Evolutionary conservation across 2,113 vertebrate genomes (phyloP), one percentile per base, ranked within the genome.

Genomic region (Corythornis vintsioides): DNA sequence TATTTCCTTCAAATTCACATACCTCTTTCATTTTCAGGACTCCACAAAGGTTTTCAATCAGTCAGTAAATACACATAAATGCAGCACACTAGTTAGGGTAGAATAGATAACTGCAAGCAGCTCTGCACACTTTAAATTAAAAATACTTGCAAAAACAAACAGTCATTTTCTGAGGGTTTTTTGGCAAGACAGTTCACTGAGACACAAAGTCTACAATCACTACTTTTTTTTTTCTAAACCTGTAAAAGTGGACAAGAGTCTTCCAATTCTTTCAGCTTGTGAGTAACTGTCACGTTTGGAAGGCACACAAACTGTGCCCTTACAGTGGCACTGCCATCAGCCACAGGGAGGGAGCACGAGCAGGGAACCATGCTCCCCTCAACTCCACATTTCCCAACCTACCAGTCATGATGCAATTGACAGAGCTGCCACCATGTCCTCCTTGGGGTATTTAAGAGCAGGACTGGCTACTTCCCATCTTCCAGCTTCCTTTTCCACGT

Each of bases 351-450:
- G 26, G 6, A 2, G 14, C 7, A 9, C 1, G 0, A 22, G 43
- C 0, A 0, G 2, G 22, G 13, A 86, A 40, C 38, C 10, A 9
- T 2, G 5, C 43, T 75, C 29, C 56, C 66, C 50, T 85, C 57
- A 31, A 2, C 33, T 57, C 18, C n/a, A 7, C 24, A 11, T 24
- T 28, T 79, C 6, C 29, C 59, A 72, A n/a, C 43, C 73, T 72
- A 88, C 48, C 4, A 56, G 61, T 7, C 50, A 67, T 28, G 43
- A 14, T 8, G 56, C 45, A n/a, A 25, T 20, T 21, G 33, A 13
- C 3, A 47, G 88, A 79, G 40, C 50, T 86, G 61, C 70, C 86
- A 59, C 48, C 0, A 2, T 18, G 53, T 33, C 77, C 28, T 76
- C 45, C 78, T 33, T 0, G 1, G 47, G 61, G 26, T 66, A 57